Evolutionary conservation across 2,113 vertebrate species (phyloP).

Genomic region (Nipponia nippon): DNA sequence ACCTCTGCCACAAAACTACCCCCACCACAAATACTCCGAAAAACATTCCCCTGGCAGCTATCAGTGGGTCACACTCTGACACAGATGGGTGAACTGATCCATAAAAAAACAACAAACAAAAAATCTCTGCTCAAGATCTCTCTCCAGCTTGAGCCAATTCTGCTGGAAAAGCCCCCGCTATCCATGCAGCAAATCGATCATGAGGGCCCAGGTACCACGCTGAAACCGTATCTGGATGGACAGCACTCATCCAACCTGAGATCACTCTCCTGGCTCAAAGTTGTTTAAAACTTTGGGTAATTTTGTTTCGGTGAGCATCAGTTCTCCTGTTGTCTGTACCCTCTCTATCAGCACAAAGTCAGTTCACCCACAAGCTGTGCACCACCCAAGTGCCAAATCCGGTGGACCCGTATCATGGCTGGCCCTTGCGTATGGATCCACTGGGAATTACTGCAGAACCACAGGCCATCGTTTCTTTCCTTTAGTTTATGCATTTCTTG

Average conservation of each 20-base stretch:
- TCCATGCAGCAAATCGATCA: background rate
- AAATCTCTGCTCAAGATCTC: background rate
- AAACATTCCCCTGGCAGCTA: background rate
- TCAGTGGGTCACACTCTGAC: background rate
- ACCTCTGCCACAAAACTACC: background rate
- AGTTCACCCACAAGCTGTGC: background rate
- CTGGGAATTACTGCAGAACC: background rate
- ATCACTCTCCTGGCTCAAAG: background rate
- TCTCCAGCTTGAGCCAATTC: background rate
- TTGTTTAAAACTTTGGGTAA: background rate
- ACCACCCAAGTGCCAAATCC: background rate
- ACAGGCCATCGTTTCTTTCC: background rate
- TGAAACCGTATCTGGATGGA: background rate
- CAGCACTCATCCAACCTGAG: background rate
- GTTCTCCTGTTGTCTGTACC: background rate
- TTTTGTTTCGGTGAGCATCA: background rate
- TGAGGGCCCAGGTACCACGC: background rate
- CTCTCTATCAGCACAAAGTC: background rate
- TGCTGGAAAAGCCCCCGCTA: background rate
- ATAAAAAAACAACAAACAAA: background rate
- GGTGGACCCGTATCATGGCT: too few relatives aligned
- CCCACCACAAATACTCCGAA: rapidly evolving
- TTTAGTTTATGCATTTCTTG: background rate
- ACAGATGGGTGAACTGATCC: background rate
- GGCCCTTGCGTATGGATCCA: rapidly evolving